Evolutionary conservation across 2,113 vertebrate species (phyloP).

Genomic region (Proteles cristata): DNA sequence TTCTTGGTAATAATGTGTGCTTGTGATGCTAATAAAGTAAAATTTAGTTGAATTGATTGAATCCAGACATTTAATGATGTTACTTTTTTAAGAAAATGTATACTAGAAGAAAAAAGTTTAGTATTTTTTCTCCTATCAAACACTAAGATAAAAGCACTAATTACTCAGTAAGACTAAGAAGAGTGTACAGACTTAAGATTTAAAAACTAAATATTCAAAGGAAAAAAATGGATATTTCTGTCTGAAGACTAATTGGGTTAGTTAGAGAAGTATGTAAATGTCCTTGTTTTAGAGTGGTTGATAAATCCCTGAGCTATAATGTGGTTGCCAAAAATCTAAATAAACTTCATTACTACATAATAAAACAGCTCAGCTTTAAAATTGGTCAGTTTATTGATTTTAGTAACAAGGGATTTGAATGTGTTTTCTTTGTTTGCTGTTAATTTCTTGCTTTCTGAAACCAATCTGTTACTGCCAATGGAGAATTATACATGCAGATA

Average conservation of each 20-base stretch:
- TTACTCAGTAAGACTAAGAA: constrained; percentile 32
- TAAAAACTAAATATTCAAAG: background rate
- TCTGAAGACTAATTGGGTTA: constrained; percentile 61
- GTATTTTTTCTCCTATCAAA: background rate
- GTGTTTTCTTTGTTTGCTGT: constrained; percentile 44
- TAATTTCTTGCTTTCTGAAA: constrained; percentile 78
- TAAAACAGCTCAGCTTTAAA: constrained; percentile 78
- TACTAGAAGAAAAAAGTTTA: background rate
- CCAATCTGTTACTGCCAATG: constrained; percentile 63
- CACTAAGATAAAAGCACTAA: background rate
- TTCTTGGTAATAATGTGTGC: background rate
- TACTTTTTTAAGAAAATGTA: constrained; percentile 28
- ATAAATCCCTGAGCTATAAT: constrained; percentile 57
- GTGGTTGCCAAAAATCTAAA: constrained; percentile 73
- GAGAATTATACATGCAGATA: constrained; percentile 77
- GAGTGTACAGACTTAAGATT: background rate
- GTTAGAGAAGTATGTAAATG: constrained; percentile 59
- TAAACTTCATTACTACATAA: constrained; percentile 77
- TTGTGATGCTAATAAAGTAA: constrained; percentile 27
- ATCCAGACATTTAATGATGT: background rate
- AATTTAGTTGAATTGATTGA: background rate
- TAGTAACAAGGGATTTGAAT: constrained; percentile 70
- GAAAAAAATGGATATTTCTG: constrained; percentile 22
- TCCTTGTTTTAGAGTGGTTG: constrained; percentile 52
- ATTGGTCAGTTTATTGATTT: constrained; percentile 80